Conservation (phyloP, 2,888 invertebrate species). For the Tanaodytes sp. region DNA sequence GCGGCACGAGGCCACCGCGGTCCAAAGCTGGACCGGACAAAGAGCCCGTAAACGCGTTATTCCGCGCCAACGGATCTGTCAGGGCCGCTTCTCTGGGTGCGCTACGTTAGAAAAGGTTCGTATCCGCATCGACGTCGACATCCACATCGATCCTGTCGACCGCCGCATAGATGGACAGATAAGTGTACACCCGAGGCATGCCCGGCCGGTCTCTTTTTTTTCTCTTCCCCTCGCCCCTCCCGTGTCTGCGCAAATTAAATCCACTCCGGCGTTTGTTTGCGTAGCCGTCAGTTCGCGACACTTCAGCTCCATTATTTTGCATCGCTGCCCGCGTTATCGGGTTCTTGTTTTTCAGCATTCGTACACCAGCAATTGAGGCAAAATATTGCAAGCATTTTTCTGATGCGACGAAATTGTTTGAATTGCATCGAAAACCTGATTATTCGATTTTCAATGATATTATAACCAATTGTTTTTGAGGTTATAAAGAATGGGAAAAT, state of each 20-base stretch:
- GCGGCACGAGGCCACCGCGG: constrained; percentile 61
- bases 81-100: constrained; percentile 69
- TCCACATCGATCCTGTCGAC: constrained; percentile 50
- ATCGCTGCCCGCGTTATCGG: constrained; percentile 15
- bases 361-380: too few relatives aligned
- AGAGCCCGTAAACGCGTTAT: constrained; percentile 73
- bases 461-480: too few relatives aligned
- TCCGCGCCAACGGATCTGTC: constrained; percentile 73
- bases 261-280: constrained; percentile 22
- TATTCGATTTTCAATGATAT: too few relatives aligned
- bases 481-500: too few relatives aligned
- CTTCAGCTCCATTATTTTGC: constrained; percentile 22
- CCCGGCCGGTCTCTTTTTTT: constrained; percentile 23
- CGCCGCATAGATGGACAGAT: constrained; percentile 53
- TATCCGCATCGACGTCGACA: constrained; percentile 53
- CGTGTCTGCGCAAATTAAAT: constrained; percentile 36
- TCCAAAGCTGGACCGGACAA: constrained; percentile 68
- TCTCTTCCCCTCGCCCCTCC: constrained; percentile 2
- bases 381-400: too few relatives aligned
- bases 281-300: constrained; percentile 30
- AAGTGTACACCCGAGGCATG: constrained; percentile 45
- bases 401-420: too few relatives aligned
- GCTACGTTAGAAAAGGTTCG: constrained; percentile 61
- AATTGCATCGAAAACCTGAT: too few relatives aligned
- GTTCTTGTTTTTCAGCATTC: constrained; percentile 12